Evolutionary conservation across 2,888 invertebrate genomes (phyloP), one percentile per base, ranked within the genome.

Genomic region (Chymomyza caudatula): DNA sequence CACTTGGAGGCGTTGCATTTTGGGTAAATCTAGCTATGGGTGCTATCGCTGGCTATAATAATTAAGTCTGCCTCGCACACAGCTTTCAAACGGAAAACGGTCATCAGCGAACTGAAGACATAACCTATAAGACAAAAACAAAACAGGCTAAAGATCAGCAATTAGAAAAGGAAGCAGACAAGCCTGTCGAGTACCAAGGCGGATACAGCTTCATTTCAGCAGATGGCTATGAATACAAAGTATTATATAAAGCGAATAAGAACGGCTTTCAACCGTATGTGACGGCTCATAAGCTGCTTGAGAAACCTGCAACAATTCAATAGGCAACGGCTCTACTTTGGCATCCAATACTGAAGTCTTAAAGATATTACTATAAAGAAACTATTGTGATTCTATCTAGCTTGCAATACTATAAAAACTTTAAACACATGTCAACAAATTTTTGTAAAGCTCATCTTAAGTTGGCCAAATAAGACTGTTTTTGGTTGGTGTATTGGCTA

Each of bases 201-300:
- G 91, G 89, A 19, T 92, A 91, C 75, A 91, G 91, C 57, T 93
- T 92, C 74, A 89, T 91, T 49, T 92, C 91, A 1, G 90, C 91
- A 22, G 92, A 93, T 87, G 92, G 92, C 19, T 89, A 91, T 64
- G 91, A 91, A 29, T 92, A 92, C 78, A 90, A 90, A 8, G 90
- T 92, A 6, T 88, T 89, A 37, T 93, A 92, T 79, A 91, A 91
- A 23, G 93, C 93, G 3, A 92, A 93, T 71, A 91, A 92, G 76
- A 91, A 92, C 65, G 93, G 93, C 1, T 93, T 91, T 77, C 91
- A 91, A 64, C 91, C 90, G 1, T 87, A 87, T 74, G 89, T 90
- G 42, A 89, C 89, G 4, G 90, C 90, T 0, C 88, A 83, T 55
- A 90, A 89, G 65, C 73, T 89, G 8, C 29, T 37, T 37, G 29